phyloP scores from a whole-genome alignment of 2,797 vertebrate species.

The Steatocranus sp. region DNA sequence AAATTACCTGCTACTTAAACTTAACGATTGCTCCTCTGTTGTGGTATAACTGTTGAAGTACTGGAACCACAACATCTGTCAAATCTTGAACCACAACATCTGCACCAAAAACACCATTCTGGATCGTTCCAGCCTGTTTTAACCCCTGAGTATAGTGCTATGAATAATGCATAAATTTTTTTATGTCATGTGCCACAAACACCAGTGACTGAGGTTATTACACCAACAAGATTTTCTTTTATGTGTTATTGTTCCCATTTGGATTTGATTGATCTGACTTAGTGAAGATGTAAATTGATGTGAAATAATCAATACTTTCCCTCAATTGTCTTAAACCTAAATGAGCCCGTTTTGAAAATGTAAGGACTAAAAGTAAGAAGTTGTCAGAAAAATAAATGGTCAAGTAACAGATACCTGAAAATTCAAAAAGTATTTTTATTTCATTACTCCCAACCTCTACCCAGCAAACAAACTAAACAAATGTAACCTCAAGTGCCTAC shows the following conservation, averaged over 20 bases:
- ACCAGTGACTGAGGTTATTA: not conserved
- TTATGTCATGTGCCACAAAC: not conserved
- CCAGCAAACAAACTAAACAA: not conserved
- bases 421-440: not conserved
- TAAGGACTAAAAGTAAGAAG: not conserved
- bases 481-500: not conserved
- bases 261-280: not conserved
- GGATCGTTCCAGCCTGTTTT: not conserved
- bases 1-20: not conserved
- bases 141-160: not conserved
- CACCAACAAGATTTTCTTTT: not conserved
- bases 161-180: not conserved
- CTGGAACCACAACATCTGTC: not conserved
- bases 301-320: not conserved
- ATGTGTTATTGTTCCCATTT: not conserved
- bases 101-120: not conserved
- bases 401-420: not conserved
- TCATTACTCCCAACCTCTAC: not conserved
- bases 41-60: not conserved
- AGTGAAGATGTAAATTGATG: rapidly evolving
- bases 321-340: not conserved
- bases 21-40: not conserved
- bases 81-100: no score
- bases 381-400: not conserved
- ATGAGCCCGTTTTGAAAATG: not conserved